phyloP scores from a whole-genome alignment of 2,888 invertebrate species.

The Acleris holmiana region DNA sequence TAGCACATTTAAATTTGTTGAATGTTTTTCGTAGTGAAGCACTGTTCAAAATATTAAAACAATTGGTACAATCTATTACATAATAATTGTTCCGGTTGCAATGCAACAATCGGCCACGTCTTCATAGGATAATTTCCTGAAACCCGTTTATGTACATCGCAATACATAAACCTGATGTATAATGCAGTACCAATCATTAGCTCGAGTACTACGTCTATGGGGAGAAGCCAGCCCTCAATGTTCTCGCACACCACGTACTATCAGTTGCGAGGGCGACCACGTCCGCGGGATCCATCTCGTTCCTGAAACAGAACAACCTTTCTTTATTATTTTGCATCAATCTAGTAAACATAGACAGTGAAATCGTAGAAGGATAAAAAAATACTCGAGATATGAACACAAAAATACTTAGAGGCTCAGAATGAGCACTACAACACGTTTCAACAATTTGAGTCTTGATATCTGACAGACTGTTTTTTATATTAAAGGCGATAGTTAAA shows the following conservation, averaged over 20 bases:
- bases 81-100: conserved; percentile 75
- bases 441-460: too few relatives aligned
- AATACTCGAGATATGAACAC: too few relatives aligned
- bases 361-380: too few relatives aligned
- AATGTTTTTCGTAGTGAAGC: conserved; percentile 77
- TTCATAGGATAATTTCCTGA: conserved; percentile 56
- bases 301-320: conserved; percentile 60
- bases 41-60: conserved; percentile 74
- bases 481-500: too few relatives aligned
- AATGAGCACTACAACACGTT: too few relatives aligned
- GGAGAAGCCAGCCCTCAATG: conserved; percentile 81
- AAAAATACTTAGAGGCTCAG: too few relatives aligned
- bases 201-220: conserved; percentile 81
- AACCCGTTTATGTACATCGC: conserved; percentile 57
- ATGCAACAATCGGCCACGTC: conserved; percentile 66
- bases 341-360: too few relatives aligned
- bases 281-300: conserved; percentile 77
- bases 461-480: too few relatives aligned
- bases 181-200: conserved; percentile 76
- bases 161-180: conserved; percentile 61
- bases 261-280: conserved; percentile 78
- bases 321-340: neutral
- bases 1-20: conserved; percentile 83
- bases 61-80: conserved; percentile 77
- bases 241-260: conserved; percentile 60